Base-by-base conservation (phyloP, 2,113 vertebrate species). In the Pholis gunnellus region DNA sequence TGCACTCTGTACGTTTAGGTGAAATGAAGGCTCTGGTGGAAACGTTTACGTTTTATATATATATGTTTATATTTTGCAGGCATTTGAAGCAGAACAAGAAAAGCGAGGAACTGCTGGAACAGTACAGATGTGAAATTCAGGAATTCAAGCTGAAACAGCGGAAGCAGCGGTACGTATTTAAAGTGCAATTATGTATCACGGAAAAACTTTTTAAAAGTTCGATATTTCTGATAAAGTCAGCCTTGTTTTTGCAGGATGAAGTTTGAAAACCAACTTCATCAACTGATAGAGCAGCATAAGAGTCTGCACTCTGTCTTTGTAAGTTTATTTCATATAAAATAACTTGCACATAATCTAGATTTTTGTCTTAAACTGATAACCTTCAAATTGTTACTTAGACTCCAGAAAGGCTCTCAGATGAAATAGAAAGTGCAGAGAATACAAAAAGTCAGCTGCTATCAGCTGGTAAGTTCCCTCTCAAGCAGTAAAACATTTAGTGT, bases 251-350 rank as follows among this genome's bases (percentile, higher is more conserved):
- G 31, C 84, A 95, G 95, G 66, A 91, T 95, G 88, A 95, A 88
- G 77, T 95, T 95, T 94, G 94, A 95, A 90, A 95, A 94, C 77
- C 93, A 95, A 63, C 93, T 96, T 42, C 85, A 88, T 65, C 91
- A 94, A 20, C 87, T 95, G 72, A 95, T 94, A 2, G 93, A 91
- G 34, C 93, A 94, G 65, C 94, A 95, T 66, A 96, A 95, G 81
- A 92, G 88, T 78, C 84, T 96, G 27, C 86, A 82, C 68, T 83
- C 87, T 57, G 60, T 92, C 67, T 95, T 94, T 94, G 95, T 96
- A 86, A 88, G 94, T 90, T 22, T 63, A 11, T 60, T 34, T 63
- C 15, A 17, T 22, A 40, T 61, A n/a, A 68, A 59, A 73, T 14
- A 0, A 60, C 9, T 27, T 11, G 13, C 2, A 13, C 22, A 34